A percentile compares a stretch with the other conserved stretches of the same genome.
phyloP scores from a whole-genome alignment of 2,888 invertebrate genomes.

The Calliscelio sp. region DNA sequence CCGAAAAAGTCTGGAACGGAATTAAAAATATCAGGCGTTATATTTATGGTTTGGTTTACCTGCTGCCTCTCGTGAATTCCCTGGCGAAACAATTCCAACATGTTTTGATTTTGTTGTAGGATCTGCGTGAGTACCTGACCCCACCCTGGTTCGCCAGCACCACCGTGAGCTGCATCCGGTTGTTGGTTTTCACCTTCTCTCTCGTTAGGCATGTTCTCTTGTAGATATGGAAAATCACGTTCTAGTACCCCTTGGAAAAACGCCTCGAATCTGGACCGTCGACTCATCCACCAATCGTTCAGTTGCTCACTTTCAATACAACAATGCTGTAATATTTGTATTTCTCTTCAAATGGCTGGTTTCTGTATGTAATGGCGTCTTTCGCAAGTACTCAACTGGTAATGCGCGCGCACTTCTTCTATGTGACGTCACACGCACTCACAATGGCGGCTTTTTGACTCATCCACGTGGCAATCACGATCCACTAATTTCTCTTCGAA shows the following conservation, averaged over 20 bases:
- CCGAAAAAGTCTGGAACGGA: neutral
- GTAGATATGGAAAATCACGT: neutral
- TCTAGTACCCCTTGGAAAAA: neutral
- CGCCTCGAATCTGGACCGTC: neutral
- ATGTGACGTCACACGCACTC: neutral
- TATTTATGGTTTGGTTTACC: neutral
- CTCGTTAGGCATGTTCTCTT: neutral
- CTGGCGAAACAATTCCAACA: slow-evolving; percentile 17
- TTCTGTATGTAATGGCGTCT: too few species aligned
- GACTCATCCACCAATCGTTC: neutral
- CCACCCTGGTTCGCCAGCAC: too few species aligned
- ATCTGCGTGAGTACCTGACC: neutral
- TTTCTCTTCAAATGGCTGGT: too few species aligned
- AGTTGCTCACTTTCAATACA: too few species aligned
- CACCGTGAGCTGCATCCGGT: too few species aligned
- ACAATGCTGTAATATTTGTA: too few species aligned
- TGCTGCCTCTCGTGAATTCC: neutral
- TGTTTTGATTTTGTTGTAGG: neutral
- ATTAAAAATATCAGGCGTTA: neutral
- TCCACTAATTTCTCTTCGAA: neutral
- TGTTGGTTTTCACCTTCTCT: neutral
- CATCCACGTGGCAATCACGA: too few species aligned
- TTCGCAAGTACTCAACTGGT: too few species aligned
- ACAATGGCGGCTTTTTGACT: neutral
- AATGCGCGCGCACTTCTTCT: slow-evolving; percentile 1